Percentiles rank a stretch among this genome's conserved stretches.
These are phyloP conservation scores for Drosophila prosaltans DNA, from an alignment of 1,140 invertebrate genomes.

Conservation along the genomic window DNA sequence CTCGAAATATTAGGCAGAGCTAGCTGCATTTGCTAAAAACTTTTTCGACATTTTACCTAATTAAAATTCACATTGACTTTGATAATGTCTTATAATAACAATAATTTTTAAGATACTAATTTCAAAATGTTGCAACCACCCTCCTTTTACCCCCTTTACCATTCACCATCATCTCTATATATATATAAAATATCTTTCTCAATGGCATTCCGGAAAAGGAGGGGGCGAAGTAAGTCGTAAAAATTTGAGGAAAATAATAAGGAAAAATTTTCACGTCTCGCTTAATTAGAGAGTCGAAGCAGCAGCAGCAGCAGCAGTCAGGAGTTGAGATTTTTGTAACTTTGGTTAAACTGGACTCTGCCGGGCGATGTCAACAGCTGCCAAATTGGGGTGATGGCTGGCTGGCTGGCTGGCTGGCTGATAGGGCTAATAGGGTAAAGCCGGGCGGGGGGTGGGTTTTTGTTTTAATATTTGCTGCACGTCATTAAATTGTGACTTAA, in stretches of 20 bases:
- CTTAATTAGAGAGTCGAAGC: constrained; percentile 61
- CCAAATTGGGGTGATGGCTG: not conserved
- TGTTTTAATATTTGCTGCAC: constrained; percentile 74
- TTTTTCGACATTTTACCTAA: constrained; percentile 30
- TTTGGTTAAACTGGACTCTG: constrained; percentile 57
- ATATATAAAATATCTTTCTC: constrained; percentile 60
- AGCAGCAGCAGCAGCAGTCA: constrained; percentile 37
- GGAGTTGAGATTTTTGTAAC: constrained; percentile 29
- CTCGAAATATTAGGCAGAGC: constrained; percentile 16
- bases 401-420: not conserved
- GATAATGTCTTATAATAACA: constrained; percentile 60
- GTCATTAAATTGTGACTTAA: constrained; percentile 75
- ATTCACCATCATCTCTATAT: no score
- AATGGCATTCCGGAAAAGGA: constrained; percentile 25
- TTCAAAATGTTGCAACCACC: constrained; percentile 77
- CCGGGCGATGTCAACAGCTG: constrained; percentile 74
- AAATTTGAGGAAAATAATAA: constrained; percentile 80
- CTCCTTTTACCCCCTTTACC: not conserved
- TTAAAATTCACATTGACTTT: constrained; percentile 72
- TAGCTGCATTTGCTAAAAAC: not conserved
- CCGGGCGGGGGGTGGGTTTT: constrained; percentile 37
- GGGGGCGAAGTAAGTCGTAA: constrained; percentile 49
- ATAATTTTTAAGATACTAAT: constrained; percentile 77
- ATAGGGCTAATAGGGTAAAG: not conserved
- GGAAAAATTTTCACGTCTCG: constrained; percentile 80